phyloP scores from a whole-genome alignment of 2,113 vertebrate genomes.

The Myocastor coypus region DNA sequence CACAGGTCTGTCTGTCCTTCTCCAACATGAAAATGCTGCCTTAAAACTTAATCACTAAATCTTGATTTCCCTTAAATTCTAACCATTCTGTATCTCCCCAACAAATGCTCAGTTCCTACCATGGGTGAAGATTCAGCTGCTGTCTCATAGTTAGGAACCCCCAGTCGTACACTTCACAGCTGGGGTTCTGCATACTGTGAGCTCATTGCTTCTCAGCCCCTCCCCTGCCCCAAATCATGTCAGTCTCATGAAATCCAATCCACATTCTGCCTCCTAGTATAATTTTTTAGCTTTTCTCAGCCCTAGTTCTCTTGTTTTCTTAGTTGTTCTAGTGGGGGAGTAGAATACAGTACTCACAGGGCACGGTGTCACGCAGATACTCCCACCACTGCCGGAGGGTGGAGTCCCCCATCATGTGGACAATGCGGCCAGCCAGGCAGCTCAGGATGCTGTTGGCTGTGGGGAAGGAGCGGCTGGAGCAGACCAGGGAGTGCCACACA shows the following conservation, averaged over 20 bases:
- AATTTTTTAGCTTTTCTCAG: neutral
- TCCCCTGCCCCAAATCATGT: neutral
- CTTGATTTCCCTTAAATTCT: neutral
- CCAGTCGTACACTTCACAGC: neutral
- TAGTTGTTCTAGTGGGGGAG: neutral
- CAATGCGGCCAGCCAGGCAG: conserved; percentile 53
- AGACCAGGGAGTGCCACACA: conserved; percentile 55
- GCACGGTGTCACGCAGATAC: conserved; percentile 51
- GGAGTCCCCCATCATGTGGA: conserved; percentile 81
- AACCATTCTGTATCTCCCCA: neutral
- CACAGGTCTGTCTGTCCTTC: neutral
- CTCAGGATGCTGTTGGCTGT: neutral
- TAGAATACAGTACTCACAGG: conserved; percentile 61
- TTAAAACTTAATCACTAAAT: neutral
- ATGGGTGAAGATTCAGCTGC: neutral
- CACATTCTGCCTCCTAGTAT: neutral
- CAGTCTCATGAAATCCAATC: neutral
- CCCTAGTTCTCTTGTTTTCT: neutral
- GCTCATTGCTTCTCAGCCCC: neutral
- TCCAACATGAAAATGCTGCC: neutral
- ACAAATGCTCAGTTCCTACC: neutral
- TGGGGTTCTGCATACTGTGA: neutral
- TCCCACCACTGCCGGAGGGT: conserved; percentile 78
- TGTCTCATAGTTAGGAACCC: neutral
- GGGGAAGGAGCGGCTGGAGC: conserved; percentile 57